Evolutionary conservation across 2,888 invertebrate genomes (phyloP), one percentile per base, ranked within the genome.

Genomic region (Onthophagus sagittarius): DNA sequence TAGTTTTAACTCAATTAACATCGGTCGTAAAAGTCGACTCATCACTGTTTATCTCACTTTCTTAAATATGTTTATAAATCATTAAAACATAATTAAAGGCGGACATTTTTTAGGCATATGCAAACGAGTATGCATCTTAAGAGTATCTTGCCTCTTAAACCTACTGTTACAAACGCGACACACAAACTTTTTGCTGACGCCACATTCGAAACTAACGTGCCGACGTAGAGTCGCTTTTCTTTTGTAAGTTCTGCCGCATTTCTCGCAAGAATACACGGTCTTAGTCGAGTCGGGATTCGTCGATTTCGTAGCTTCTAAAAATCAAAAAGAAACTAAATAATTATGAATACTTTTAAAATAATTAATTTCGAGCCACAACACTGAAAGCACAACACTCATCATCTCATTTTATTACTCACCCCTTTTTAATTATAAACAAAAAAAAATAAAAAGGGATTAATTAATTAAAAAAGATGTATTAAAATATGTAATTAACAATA

Each of bases 161-260:
- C 23, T 62, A 15, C 72, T 71, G 6, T 15, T 15, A 33, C 74
- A 74, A 13, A 73, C 32, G 6, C 32, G 13, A 62, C 90, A 91
- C 82, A 88, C 88, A 85, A 89, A 89, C 81, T 88, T 87, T 32
- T 90, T 90, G 77, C 87, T 87, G 81, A 89, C 89, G 78, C 89
- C 88, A 82, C 93, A 93, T 82, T 92, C 92, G 84, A 90, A 90
- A 82, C 89, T 89, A 79, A 90, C 88, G 83, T 92, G 92, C 73
- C 92, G 89, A 81, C 89, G 32, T 11, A 74, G 62, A 9, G 72
- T 74, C 7, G 15, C 62, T 53, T 71, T 39, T 15, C 69, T 33
- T 62, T 69, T 72, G 62, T 69, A 72, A 5, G 53, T 31, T 15
- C 69, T 72, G 6, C 70, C 72, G 9, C 72, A 72, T 15, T 64